These are phyloP conservation scores for Acheta domesticus DNA, from an alignment of 2,888 invertebrate genomes.

Conservation along the genomic window DNA sequence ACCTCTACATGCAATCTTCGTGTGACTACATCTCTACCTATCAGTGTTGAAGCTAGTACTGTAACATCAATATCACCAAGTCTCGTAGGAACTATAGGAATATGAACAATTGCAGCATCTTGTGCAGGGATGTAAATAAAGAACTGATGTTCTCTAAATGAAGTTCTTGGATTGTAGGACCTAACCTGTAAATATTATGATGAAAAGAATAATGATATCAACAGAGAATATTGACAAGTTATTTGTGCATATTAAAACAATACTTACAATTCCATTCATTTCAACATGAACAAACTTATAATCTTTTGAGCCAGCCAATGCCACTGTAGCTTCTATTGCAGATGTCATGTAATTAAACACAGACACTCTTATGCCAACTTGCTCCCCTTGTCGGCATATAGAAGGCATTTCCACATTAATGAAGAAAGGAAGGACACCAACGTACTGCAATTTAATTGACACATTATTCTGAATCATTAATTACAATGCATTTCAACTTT, in stretches of 20 bases:
- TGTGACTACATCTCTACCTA: slow-evolving; percentile 68
- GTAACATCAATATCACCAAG: slow-evolving; percentile 70
- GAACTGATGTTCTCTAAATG: slow-evolving; percentile 92
- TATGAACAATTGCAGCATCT: slow-evolving; percentile 76
- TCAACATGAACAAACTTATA: slow-evolving; percentile 92
- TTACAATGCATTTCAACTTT: neutral
- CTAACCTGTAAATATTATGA: slow-evolving; percentile 50
- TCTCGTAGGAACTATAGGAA: slow-evolving; percentile 83
- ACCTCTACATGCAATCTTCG: slow-evolving; percentile 68
- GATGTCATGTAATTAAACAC: slow-evolving; percentile 91
- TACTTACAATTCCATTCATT: slow-evolving; percentile 71
- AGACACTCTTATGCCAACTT: slow-evolving; percentile 85
- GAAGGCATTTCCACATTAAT: slow-evolving; percentile 91
- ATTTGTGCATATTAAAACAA: neutral
- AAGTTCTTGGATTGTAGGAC: slow-evolving; percentile 86
- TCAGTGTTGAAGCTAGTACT: slow-evolving; percentile 70
- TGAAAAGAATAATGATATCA: slow-evolving; percentile 27
- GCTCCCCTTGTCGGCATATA: slow-evolving; percentile 82
- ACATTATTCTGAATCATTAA: neutral
- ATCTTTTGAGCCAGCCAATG: slow-evolving; percentile 76
- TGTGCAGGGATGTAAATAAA: slow-evolving; percentile 80
- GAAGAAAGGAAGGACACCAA: slow-evolving; percentile 88
- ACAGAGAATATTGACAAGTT: neutral
- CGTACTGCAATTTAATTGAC: slow-evolving; percentile 58
- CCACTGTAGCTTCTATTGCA: slow-evolving; percentile 80